A percentile compares a stretch with the other conserved stretches of the same genome.
Evolutionary conservation across 2,113 vertebrate genomes (phyloP).

Genomic region (Desmodus rotundus): DNA sequence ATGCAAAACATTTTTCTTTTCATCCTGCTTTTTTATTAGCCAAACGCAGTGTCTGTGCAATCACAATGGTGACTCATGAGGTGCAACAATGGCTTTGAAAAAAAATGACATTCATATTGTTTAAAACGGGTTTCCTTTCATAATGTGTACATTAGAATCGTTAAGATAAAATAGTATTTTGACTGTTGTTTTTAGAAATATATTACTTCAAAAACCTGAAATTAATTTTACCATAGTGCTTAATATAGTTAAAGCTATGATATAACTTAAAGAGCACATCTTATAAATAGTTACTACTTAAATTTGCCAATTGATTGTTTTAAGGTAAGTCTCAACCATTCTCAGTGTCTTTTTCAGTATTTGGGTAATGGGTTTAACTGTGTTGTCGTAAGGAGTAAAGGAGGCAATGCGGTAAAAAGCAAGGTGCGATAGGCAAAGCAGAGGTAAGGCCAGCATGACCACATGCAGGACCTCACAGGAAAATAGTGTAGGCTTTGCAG

Average conservation of each 20-base stretch:
- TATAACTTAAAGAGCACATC: background rate
- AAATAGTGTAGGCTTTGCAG: background rate
- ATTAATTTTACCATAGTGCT: background rate
- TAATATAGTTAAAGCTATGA: background rate
- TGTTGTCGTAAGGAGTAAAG: background rate
- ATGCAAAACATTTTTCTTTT: slow-evolving; percentile 65
- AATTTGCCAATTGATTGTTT: background rate
- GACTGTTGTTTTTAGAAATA: background rate
- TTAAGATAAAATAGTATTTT: slow-evolving; percentile 7
- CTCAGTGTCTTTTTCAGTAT: background rate
- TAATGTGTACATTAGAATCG: background rate
- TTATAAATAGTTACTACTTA: background rate
- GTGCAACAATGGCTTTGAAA: slow-evolving; percentile 52
- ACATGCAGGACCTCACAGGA: background rate
- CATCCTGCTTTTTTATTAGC: slow-evolving; percentile 72
- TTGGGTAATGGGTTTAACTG: background rate
- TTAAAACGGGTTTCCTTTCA: slow-evolving; percentile 37
- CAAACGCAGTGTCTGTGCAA: slow-evolving; percentile 69
- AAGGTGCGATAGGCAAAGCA: background rate
- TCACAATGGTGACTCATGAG: slow-evolving; percentile 69
- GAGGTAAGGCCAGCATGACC: background rate
- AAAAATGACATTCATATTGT: slow-evolving; percentile 67
- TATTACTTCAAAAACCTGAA: background rate
- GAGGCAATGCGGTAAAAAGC: background rate
- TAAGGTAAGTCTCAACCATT: background rate